phyloP scores from a whole-genome alignment of 1,140 invertebrate genomes.

The Mizuhopecten yessoensis region DNA sequence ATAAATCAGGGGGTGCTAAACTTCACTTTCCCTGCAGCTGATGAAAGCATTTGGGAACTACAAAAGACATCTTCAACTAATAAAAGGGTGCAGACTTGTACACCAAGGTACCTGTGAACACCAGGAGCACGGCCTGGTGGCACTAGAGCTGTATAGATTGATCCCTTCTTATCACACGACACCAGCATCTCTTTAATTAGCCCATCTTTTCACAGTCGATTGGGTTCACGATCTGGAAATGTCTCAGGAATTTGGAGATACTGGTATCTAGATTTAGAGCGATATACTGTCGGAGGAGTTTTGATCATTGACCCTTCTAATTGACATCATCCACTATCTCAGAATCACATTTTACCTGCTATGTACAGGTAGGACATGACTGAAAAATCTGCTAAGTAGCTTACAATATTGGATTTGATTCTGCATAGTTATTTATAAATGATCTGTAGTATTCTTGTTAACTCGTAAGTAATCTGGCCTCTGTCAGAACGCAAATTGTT shows the following conservation, averaged over 20 bases:
- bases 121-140: not conserved
- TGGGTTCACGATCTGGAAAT: slow-evolving; percentile 32
- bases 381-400: not conserved
- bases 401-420: not conserved
- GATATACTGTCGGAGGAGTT: not conserved
- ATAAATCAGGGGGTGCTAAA: slow-evolving; percentile 8
- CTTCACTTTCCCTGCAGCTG: not conserved
- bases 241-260: not conserved
- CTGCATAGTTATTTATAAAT: not conserved
- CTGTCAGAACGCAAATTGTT: not conserved
- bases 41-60: slow-evolving; percentile 9
- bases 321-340: not conserved
- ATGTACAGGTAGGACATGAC: not conserved
- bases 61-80: not conserved
- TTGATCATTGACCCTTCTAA: not conserved
- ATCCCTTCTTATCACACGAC: not conserved
- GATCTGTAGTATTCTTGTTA: not conserved
- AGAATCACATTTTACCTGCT: not conserved
- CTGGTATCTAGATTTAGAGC: slow-evolving; percentile 3
- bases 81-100: not conserved
- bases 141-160: not conserved
- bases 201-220: slow-evolving; percentile 33
- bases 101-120: not conserved
- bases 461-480: not conserved
- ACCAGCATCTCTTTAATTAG: not conserved